A percentile compares a stretch with the other conserved stretches of the same genome.
These are phyloP conservation scores for Andrena flavipes DNA, from an alignment of 2,888 invertebrate genomes.

Conservation along the genomic window DNA sequence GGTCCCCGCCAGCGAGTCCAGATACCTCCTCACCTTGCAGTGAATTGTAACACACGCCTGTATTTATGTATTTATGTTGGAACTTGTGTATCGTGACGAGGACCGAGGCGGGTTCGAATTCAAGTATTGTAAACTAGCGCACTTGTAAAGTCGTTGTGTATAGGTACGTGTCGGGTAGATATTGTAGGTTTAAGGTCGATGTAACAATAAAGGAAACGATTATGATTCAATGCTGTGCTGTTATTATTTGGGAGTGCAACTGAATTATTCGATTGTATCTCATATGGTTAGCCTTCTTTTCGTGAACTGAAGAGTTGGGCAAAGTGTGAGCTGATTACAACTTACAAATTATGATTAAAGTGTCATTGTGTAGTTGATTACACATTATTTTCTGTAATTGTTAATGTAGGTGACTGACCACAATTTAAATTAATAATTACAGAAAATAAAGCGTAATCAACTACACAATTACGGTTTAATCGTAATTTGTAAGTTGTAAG, in stretches of 20 bases:
- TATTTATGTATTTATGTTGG: neutral
- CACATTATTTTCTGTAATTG: too few relatives aligned
- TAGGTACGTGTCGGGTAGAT: constrained; percentile 30
- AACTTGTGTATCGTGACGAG: constrained; percentile 25
- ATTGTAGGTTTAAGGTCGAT: constrained; percentile 42
- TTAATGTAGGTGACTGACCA: too few relatives aligned
- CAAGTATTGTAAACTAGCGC: neutral
- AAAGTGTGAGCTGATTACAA: too few relatives aligned
- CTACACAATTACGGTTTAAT: too few relatives aligned
- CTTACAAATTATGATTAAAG: too few relatives aligned
- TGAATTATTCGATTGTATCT: too few relatives aligned
- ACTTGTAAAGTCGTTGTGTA: constrained; percentile 69
- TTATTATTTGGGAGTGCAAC: neutral
- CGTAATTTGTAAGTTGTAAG: too few relatives aligned
- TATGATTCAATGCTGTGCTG: neutral
- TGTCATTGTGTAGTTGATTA: too few relatives aligned
- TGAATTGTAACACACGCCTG: constrained; percentile 43
- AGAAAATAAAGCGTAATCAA: too few relatives aligned
- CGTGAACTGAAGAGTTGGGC: too few relatives aligned
- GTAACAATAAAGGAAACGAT: constrained; percentile 58
- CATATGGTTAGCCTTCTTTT: too few relatives aligned
- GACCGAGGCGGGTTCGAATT: constrained; percentile 7
- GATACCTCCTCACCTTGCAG: constrained; percentile 77
- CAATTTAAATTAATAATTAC: too few relatives aligned
- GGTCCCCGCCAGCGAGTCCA: constrained; percentile 73